Conservation (phyloP, 1,140 invertebrate species). For the Atopsyche davidsoni region DNA sequence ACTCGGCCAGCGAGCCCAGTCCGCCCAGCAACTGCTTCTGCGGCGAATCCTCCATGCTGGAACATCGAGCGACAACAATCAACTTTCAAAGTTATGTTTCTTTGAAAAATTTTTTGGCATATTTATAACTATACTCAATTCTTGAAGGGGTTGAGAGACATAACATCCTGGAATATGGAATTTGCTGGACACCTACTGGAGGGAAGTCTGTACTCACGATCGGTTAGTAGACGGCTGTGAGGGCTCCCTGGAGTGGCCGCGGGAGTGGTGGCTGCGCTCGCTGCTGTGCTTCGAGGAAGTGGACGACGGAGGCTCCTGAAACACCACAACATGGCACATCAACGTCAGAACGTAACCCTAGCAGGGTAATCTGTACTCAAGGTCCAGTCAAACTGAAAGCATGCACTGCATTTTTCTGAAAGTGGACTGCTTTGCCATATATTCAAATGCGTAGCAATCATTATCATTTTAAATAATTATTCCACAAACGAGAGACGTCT, state of each 20-base stretch:
- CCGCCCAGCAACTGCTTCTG: slow-evolving; percentile 44
- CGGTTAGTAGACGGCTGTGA: slow-evolving; percentile 9
- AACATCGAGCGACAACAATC: slow-evolving; percentile 21
- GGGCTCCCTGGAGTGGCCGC: slow-evolving; percentile 41
- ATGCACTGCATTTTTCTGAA: too few species aligned
- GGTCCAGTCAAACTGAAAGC: too few species aligned
- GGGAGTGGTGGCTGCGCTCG: slow-evolving; percentile 42
- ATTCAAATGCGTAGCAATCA: too few species aligned
- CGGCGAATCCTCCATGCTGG: slow-evolving; percentile 47
- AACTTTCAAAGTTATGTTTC: neutral
- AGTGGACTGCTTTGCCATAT: too few species aligned
- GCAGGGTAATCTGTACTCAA: too few species aligned
- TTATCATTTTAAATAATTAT: too few species aligned
- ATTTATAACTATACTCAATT: neutral
- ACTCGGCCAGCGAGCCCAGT: slow-evolving; percentile 38
- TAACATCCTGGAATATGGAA: too few species aligned
- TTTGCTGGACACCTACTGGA: too few species aligned
- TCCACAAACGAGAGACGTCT: too few species aligned
- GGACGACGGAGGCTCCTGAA: slow-evolving; percentile 38
- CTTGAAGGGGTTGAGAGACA: too few species aligned
- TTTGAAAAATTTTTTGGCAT: neutral
- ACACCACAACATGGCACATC: too few species aligned
- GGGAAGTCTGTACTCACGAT: slow-evolving; percentile 29
- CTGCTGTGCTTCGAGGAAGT: slow-evolving; percentile 38
- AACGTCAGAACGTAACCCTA: too few species aligned